These are phyloP conservation scores for Chaetogeoica ovagalla DNA, from an alignment of 2,888 invertebrate genomes.

Conservation along the genomic window DNA sequence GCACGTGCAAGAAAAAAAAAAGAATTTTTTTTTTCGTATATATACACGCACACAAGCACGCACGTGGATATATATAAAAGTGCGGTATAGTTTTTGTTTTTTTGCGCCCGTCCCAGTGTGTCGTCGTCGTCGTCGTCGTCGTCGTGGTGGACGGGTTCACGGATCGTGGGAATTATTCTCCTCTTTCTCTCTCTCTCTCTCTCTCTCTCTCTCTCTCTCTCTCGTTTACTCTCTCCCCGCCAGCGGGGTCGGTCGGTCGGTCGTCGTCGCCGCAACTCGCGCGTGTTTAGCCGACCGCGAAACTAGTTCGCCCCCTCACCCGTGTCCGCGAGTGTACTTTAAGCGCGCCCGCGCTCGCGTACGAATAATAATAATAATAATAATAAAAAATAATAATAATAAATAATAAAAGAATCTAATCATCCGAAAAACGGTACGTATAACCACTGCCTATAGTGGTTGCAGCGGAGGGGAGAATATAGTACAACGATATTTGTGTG, in stretches of 20 bases:
- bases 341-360: too few relatives aligned
- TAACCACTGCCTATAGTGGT: background rate
- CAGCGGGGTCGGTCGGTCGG: background rate
- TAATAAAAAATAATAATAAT: too few relatives aligned
- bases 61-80: too few relatives aligned
- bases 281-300: conserved; percentile 49
- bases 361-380: background rate
- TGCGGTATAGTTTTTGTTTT: background rate
- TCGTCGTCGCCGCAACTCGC: conserved; percentile 9
- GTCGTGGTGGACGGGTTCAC: conserved; percentile 23
- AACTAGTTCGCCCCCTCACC: conserved; percentile 18
- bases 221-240: background rate
- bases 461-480: background rate
- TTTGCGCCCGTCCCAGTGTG: background rate
- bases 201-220: background rate
- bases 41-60: too few relatives aligned
- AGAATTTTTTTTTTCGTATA: too few relatives aligned
- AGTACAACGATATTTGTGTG: background rate
- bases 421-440: conserved; percentile 37
- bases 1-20: too few relatives aligned
- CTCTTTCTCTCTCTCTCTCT: background rate
- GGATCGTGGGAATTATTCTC: conserved; percentile 51
- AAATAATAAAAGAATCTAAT: conserved; percentile 22
- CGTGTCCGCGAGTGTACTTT: background rate
- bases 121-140: background rate